Base-by-base conservation (phyloP, 1,140 invertebrate genomes). In the Penaeus chinensis region DNA sequence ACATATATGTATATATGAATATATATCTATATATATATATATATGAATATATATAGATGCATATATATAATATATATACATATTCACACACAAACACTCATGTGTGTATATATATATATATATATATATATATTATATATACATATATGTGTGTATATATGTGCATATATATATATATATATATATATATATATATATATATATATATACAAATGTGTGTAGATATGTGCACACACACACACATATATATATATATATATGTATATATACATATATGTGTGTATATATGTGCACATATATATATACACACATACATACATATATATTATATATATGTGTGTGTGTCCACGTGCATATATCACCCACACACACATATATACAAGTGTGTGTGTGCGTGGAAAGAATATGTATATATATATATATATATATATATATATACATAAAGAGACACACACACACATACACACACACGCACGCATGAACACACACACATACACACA, bases 101-200 rank as follows among this genome's bases (percentile, higher is more conserved):
- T 27, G 32, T 27, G 32, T 27, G 32, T 27, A 74, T 19, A 24
- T 19, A 74, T 27, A 74, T 27, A 74, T 27, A 74, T 27, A 24
- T 27, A 74, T 27, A 11, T 8, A 74, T 27, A 24, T 74, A 74
- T 74, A 74, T 32, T 74, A 37, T 24, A 24, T 74, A 74, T 74
- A 32, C 32, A 24, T 24, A 24, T 74, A 20, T 32, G 10, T 74
- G 10, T 74, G 2, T 74, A 8, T 74, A 20, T 74, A 74, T 74
- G 10, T 74, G 10, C 10, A 74, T 74, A 24, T 24, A 19, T 18
- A n/a, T n/a, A 74, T 24, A 74, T 74, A 74, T 74, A 32, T 74
- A n/a, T 74, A 74, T 27, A 74, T 74, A 24, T 74, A 11, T 74
- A 8, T 74, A n/a, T 74, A 22, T 74, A 74, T 74, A 24, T 74